A percentile compares a stretch with the other conserved stretches of the same genome.
Evolutionary conservation across 2,113 vertebrate species (phyloP).

Genomic region (Gymnorhina tibicen): DNA sequence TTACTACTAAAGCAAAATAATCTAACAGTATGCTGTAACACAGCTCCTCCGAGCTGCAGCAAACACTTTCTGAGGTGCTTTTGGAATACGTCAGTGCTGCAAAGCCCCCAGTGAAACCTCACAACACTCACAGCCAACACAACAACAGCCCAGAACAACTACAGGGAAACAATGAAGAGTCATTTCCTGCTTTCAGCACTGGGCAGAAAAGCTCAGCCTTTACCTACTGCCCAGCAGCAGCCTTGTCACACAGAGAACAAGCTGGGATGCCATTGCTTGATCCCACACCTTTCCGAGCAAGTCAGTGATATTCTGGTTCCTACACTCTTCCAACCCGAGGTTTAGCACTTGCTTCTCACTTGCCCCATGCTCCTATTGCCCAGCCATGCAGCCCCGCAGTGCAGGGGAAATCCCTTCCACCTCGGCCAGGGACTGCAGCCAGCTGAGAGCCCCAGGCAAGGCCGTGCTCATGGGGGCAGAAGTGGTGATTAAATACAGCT

Average conservation of each 20-base stretch:
- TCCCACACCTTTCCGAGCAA: not conserved
- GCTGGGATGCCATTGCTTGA: not conserved
- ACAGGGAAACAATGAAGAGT: not conserved
- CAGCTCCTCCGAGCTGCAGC: not conserved
- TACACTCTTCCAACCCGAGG: not conserved
- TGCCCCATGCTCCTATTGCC: accelerated
- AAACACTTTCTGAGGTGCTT: not conserved
- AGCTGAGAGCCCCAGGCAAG: not conserved
- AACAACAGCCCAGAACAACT: not conserved
- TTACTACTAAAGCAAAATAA: not conserved
- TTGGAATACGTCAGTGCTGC: not conserved
- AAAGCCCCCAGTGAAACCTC: not conserved
- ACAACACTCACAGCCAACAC: not conserved
- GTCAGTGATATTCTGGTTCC: not conserved
- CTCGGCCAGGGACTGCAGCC: not conserved
- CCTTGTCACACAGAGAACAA: not conserved
- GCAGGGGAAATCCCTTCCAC: not conserved
- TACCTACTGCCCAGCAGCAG: not conserved
- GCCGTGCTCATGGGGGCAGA: not conserved
- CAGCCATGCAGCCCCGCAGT: accelerated
- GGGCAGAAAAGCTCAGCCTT: not conserved
- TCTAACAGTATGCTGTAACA: not conserved
- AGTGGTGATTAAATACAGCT: not conserved
- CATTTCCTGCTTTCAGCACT: not conserved
- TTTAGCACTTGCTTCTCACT: not conserved